These are phyloP conservation scores for Callyntrura sp. DNA, from an alignment of 2,888 invertebrate species.

Conservation along the genomic window DNA sequence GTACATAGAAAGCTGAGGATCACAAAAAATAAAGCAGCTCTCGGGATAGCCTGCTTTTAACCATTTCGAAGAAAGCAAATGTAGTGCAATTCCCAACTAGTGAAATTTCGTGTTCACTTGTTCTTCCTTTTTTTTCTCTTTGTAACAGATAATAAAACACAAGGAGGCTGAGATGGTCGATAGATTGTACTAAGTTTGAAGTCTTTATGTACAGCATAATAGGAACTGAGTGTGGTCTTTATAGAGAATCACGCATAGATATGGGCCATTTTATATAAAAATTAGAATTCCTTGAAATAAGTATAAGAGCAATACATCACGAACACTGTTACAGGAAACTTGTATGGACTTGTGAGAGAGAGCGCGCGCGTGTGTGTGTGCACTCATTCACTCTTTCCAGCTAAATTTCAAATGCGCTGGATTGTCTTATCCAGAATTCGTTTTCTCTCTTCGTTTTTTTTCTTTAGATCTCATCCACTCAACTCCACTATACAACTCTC, in stretches of 20 bases:
- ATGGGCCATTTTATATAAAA: neutral
- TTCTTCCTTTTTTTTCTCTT: constrained; percentile 11
- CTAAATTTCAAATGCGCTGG: constrained; percentile 11
- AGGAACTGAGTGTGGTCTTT: neutral
- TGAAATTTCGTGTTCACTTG: constrained; percentile 26
- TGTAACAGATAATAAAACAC: constrained; percentile 46
- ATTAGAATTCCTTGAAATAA: neutral
- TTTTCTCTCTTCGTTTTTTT: neutral
- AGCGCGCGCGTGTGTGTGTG: neutral
- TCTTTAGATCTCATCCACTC: constrained; percentile 16
- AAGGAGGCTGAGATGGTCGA: constrained; percentile 18
- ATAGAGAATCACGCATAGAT: neutral
- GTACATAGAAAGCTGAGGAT: constrained; percentile 11
- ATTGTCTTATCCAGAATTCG: constrained; percentile 42
- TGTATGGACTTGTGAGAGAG: neutral
- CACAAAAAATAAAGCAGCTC: neutral
- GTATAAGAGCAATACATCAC: constrained; percentile 12
- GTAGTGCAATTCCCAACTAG: neutral
- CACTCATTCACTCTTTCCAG: constrained; percentile 26
- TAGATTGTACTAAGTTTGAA: constrained; percentile 20
- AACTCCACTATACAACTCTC: neutral
- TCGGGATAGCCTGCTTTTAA: neutral
- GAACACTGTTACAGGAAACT: neutral
- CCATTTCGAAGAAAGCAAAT: neutral
- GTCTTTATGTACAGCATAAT: neutral